A percentile compares a stretch with the other conserved stretches of the same genome.
These are phyloP conservation scores for Bucco capensis DNA, from an alignment of 2,113 vertebrate genomes.

Conservation along the genomic window DNA sequence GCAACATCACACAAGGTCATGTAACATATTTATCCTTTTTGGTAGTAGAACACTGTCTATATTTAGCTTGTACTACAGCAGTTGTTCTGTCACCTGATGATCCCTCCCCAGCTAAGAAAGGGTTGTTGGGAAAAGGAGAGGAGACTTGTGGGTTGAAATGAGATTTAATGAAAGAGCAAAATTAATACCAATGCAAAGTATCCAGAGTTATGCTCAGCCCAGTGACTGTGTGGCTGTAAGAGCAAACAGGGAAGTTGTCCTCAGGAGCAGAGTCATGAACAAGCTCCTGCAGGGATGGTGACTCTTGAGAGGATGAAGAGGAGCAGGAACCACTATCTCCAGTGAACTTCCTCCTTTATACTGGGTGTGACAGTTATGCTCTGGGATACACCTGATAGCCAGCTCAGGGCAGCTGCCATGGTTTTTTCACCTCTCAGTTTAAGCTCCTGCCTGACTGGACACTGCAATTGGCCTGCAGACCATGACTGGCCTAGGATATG, in stretches of 20 bases:
- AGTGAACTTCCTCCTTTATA: not conserved
- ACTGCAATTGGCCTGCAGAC: not conserved
- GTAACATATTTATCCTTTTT: not conserved
- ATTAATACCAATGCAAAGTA: not conserved
- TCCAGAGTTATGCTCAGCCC: not conserved
- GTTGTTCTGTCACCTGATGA: not conserved
- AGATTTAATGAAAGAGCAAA: not conserved
- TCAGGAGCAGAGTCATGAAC: not conserved
- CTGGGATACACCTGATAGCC: not conserved
- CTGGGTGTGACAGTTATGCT: no score
- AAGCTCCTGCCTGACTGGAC: not conserved
- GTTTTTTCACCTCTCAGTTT: no score
- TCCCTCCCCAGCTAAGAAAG: not conserved
- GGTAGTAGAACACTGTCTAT: not conserved
- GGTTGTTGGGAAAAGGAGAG: not conserved
- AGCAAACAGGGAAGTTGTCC: not conserved
- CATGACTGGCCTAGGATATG: not conserved
- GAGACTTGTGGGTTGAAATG: not conserved
- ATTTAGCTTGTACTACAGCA: not conserved
- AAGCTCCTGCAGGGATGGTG: not conserved
- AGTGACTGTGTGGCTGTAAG: not conserved
- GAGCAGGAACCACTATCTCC: not conserved
- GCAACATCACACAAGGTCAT: rapidly evolving
- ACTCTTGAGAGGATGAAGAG: not conserved
- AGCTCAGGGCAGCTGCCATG: not conserved